phyloP scores from a whole-genome alignment of 2,113 vertebrate genomes.

The Lonchura striata region DNA sequence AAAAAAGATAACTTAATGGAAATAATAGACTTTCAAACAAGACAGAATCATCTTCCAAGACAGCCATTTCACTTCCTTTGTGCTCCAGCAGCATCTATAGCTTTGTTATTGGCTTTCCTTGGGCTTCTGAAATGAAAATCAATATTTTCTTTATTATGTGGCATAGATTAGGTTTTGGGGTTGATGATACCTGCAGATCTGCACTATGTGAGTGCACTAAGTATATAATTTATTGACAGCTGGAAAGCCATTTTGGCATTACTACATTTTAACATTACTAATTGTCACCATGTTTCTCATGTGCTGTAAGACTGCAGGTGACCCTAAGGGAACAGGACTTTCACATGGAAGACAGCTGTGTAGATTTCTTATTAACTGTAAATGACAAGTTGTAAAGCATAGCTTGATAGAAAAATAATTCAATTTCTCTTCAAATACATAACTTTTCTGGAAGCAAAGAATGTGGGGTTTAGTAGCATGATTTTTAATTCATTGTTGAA shows the following conservation, averaged over 20 bases:
- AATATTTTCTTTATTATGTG: conserved; percentile 8
- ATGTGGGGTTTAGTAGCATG: not conserved
- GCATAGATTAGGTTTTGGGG: not conserved
- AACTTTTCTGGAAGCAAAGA: not conserved
- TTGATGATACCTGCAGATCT: not conserved
- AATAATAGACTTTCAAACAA: conserved; percentile 12
- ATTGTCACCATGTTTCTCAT: conserved; percentile 13
- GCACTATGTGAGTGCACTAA: not conserved
- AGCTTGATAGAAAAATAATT: not conserved
- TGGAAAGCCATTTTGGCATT: conserved; percentile 42
- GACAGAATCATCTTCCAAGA: conserved; percentile 14
- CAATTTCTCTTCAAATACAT: not conserved
- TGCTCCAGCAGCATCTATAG: not conserved
- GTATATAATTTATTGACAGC: conserved; percentile 31
- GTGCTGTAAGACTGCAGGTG: not conserved
- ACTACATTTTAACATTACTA: conserved; percentile 41
- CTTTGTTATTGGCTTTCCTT: not conserved
- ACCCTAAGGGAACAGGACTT: not conserved
- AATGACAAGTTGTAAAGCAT: not conserved
- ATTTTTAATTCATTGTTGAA: not conserved
- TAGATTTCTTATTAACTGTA: not conserved
- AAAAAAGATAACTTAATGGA: not conserved
- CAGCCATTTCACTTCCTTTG: not conserved
- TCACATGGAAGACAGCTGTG: not conserved
- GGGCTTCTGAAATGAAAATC: not conserved